Evolutionary conservation across 2,113 vertebrate genomes (phyloP).

Genomic region (Enhydra lutris): DNA sequence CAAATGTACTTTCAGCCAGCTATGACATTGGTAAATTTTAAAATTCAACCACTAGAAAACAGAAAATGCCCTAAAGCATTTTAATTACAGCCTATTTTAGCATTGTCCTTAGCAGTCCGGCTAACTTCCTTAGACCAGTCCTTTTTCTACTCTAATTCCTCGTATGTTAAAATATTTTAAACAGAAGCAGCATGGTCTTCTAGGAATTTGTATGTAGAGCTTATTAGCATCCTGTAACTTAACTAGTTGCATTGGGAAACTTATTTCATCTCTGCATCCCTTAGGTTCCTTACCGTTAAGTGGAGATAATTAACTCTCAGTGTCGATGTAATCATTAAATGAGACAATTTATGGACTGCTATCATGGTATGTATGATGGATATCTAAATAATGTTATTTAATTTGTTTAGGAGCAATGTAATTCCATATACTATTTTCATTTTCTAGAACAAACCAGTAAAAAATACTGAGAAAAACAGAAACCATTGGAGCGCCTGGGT

Average conservation of each 20-base stretch:
- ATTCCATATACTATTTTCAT: not conserved
- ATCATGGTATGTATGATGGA: not conserved
- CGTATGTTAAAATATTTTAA: not conserved
- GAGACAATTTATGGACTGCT: not conserved
- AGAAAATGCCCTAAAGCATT: conserved; percentile 21
- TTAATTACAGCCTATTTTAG: not conserved
- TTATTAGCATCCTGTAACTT: not conserved
- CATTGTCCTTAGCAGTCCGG: not conserved
- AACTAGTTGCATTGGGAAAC: not conserved
- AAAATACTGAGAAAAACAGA: not conserved
- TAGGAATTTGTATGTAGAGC: not conserved
- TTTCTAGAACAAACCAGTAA: not conserved
- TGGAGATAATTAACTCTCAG: not conserved
- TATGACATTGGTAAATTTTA: not conserved
- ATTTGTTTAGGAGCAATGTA: not conserved
- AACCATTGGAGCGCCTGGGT: no score
- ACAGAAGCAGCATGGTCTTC: not conserved
- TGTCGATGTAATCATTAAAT: not conserved
- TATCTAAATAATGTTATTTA: not conserved
- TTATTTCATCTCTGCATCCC: not conserved
- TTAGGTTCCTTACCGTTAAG: not conserved
- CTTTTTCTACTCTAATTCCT: not conserved
- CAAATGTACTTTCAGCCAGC: conserved; percentile 5
- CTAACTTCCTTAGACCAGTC: not conserved
- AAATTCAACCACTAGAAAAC: conserved; percentile 18